Evolutionary conservation across 92 coral and sea anemone genomes (phyloP).

Genomic region (Epizoanthus stellaris): DNA sequence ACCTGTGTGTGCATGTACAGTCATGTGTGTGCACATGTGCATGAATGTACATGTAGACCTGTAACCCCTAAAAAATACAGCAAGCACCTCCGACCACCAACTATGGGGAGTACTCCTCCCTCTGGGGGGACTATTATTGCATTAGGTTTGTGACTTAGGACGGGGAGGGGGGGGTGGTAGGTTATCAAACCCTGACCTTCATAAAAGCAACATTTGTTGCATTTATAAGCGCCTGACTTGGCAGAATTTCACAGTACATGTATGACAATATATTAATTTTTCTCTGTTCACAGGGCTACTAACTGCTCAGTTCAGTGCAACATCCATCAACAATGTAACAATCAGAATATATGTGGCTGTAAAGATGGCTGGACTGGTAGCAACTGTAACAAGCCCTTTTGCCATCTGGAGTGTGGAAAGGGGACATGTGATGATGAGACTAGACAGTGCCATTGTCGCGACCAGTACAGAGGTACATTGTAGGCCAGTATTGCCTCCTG

Average conservation of each 20-base stretch:
- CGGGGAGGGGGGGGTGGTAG: too few relatives aligned
- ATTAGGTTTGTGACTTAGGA: too few relatives aligned
- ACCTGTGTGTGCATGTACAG: background rate
- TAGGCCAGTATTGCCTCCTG: background rate
- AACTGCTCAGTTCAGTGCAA: background rate
- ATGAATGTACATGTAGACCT: too few relatives aligned
- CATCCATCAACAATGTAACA: slow-evolving; percentile 11
- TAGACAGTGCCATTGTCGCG: slow-evolving; percentile 7
- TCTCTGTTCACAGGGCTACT: background rate
- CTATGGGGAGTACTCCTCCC: too few relatives aligned
- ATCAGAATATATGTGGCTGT: background rate
- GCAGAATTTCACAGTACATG: too few relatives aligned
- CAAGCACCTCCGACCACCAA: too few relatives aligned
- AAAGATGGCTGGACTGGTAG: background rate
- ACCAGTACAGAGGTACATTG: slow-evolving; percentile 7
- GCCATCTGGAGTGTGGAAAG: background rate
- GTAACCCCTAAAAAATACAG: too few relatives aligned
- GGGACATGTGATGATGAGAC: slow-evolving; percentile 11
- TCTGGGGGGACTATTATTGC: too few relatives aligned
- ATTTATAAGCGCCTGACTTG: background rate
- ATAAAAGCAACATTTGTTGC: background rate
- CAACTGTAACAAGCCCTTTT: background rate
- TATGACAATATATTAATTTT: too few relatives aligned
- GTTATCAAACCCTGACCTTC: background rate
- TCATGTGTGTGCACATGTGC: background rate